These are phyloP conservation scores for Iselma pallidipennis DNA, from an alignment of 2,888 invertebrate genomes.

Conservation along the genomic window DNA sequence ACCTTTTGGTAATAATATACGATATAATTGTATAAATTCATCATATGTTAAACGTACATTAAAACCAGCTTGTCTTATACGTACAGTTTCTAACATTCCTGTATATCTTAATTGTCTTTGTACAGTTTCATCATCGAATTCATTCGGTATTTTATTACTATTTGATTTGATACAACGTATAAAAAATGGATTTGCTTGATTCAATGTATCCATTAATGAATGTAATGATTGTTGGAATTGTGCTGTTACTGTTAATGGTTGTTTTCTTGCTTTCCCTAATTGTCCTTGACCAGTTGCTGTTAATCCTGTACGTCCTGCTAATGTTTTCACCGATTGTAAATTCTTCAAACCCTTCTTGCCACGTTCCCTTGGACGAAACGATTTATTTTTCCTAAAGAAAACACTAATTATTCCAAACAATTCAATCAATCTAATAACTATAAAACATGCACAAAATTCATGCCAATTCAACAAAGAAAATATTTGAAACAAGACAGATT, in stretches of 20 bases:
- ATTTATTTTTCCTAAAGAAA: constrained; percentile 83
- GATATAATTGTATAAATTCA: constrained; percentile 91
- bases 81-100: constrained; percentile 95
- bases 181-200: constrained; percentile 85
- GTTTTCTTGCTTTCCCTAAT: constrained; percentile 72
- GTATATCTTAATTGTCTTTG: constrained; percentile 90
- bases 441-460: no score
- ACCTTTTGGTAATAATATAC: constrained; percentile 91
- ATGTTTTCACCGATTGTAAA: constrained; percentile 87
- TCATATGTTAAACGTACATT: constrained; percentile 92
- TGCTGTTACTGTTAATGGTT: constrained; percentile 90
- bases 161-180: constrained; percentile 95
- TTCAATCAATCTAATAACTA: background rate
- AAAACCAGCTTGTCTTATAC: constrained; percentile 93
- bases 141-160: constrained; percentile 85
- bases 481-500: no score
- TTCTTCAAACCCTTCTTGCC: constrained; percentile 88
- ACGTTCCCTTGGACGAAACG: constrained; percentile 83
- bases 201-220: constrained; percentile 90
- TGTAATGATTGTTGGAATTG: constrained; percentile 94
- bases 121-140: constrained; percentile 92
- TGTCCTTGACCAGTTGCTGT: constrained; percentile 59
- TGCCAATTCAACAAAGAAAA: no score
- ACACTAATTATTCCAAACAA: background rate
- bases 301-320: constrained; percentile 75